Base-by-base conservation (phyloP, 2,113 vertebrate species). In the Zootoca vivipara region DNA sequence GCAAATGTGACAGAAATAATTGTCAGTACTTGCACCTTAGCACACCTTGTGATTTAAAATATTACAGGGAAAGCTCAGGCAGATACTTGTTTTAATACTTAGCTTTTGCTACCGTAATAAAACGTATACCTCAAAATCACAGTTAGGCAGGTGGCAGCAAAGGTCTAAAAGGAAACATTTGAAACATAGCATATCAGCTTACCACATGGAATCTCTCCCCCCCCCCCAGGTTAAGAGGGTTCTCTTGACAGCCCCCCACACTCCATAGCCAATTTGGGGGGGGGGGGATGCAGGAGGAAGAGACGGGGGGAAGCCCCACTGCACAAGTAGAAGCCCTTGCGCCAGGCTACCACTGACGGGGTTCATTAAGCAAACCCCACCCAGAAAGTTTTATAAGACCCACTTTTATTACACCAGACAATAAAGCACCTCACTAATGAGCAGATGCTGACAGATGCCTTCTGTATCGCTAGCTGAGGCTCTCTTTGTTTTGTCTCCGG, bases 371-470 rank as follows among this genome's bases (percentile, higher is more conserved):
- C 9, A 52, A 52, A 52, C 46, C 46, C 46, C 46, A 52, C 46
- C 46, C 46, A 52, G 46, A 52, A 30, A 72, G 40, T 83, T 77
- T 69, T 83, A 83, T 87, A 87, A 67, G 83, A 77, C 38, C 62
- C 73, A 67, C 72, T 88, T 83, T 75, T 38, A 67, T 38, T 67
- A 33, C 9, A 46, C 58, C 22, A 88, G 80, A 78, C 80, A 78
- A 69, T 83, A 88, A 88, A 83, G n/a, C 62, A 83, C 83, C 42
- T 78, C n/a, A 12, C 73, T 78, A 88, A 88, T 83, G 73, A 88
- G 30, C n/a, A 83, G 33, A 83, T 77, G 87, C 58, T 88, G 87
- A 83, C 80, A 88, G 80, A 88, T 83, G 22, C 72, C 81, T 67
- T 88, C 80, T 88, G 64, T 88, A 83, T 88, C 69, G 75, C 30